These are phyloP conservation scores for Chloropsis cyanopogon DNA, from an alignment of 2,113 vertebrate species.

Conservation along the genomic window DNA sequence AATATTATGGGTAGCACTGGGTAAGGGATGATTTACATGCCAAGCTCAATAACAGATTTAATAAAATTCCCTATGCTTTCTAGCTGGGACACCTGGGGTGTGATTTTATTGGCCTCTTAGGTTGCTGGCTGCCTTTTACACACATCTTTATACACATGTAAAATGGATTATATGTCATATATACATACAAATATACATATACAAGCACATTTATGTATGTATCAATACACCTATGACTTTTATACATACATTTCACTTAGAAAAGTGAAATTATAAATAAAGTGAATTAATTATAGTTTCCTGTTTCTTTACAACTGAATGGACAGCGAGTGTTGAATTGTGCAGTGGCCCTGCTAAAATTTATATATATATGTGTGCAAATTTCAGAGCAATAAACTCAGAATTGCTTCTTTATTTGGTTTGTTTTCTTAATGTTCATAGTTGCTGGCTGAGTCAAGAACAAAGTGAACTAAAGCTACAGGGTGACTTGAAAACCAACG, in stretches of 20 bases:
- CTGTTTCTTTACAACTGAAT: neutral
- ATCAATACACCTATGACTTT: neutral
- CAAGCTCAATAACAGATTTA: neutral
- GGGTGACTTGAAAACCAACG: neutral
- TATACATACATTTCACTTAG: neutral
- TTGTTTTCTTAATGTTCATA: neutral
- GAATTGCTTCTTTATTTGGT: neutral
- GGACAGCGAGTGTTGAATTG: neutral
- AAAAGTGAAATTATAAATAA: neutral
- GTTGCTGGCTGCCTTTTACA: neutral
- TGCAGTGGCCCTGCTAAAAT: neutral
- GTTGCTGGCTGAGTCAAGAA: neutral
- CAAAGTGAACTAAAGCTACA: neutral
- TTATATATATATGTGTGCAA: neutral
- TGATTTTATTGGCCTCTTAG: neutral
- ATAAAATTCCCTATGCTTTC: neutral
- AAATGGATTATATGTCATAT: neutral
- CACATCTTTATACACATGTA: neutral
- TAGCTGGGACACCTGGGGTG: neutral
- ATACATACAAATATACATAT: neutral
- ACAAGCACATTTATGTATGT: neutral
- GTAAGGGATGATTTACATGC: neutral
- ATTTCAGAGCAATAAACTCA: neutral
- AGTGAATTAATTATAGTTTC: neutral
- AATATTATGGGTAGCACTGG: neutral